phyloP scores from a whole-genome alignment of 2,113 vertebrate species.

The Prinia subflava region DNA sequence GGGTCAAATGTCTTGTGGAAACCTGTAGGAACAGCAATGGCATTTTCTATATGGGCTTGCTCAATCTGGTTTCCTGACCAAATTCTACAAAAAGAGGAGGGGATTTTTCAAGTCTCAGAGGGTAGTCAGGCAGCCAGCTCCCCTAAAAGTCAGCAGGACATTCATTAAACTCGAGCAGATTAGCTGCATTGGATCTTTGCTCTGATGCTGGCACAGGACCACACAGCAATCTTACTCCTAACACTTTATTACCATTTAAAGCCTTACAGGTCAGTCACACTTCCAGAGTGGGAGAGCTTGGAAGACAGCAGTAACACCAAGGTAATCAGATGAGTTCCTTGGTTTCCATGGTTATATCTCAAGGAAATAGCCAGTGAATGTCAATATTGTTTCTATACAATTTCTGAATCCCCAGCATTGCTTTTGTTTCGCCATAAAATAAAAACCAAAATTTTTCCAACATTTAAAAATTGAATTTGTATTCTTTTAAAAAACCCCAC shows the following conservation, averaged over 20 bases:
- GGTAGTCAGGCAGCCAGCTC: constrained; percentile 18
- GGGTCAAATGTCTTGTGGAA: constrained; percentile 62
- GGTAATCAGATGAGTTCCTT: background rate
- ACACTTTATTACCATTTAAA: constrained; percentile 22
- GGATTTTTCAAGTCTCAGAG: constrained; percentile 30
- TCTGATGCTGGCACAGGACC: constrained; percentile 33
- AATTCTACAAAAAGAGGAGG: constrained; percentile 20
- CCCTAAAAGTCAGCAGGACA: constrained; percentile 45
- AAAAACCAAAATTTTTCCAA: background rate
- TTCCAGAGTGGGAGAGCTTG: background rate
- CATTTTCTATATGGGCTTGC: constrained; percentile 33
- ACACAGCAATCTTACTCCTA: constrained; percentile 28
- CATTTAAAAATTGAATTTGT: background rate
- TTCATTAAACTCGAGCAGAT: constrained; percentile 45
- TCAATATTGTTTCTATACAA: background rate
- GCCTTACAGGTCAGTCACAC: background rate
- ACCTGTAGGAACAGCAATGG: constrained; percentile 28
- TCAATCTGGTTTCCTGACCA: constrained; percentile 57
- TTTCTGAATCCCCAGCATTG: background rate
- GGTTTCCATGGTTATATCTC: background rate
- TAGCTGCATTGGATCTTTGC: constrained; percentile 20
- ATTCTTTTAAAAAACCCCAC: background rate
- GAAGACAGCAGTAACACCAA: background rate
- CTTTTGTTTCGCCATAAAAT: background rate
- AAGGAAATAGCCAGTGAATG: background rate